Evolutionary conservation across 2,113 vertebrate genomes (phyloP).

Genomic region (Dipodomys ordii): DNA sequence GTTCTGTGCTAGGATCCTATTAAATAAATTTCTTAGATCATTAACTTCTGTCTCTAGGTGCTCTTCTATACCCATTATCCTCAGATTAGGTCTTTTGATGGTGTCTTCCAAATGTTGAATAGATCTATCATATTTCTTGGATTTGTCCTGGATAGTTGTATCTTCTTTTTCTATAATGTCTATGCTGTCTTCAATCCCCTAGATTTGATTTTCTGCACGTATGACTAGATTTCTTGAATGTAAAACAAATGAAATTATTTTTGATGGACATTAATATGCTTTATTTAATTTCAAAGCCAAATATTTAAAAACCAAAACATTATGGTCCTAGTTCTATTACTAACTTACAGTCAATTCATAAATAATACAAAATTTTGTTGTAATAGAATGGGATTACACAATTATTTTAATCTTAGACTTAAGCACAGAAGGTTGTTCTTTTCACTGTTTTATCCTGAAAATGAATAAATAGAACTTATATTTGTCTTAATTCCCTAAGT

Average conservation of each 20-base stretch:
- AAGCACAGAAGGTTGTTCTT: background rate
- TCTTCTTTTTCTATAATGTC: no score
- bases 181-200: no score
- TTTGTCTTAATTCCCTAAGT: background rate
- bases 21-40: no score
- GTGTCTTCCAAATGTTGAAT: no score
- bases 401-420: background rate
- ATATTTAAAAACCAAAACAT: conserved; percentile 10
- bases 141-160: no score
- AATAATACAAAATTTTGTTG: conserved; percentile 9
- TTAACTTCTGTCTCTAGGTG: no score
- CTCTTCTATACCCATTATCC: no score
- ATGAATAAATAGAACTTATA: background rate
- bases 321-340: background rate
- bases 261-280: conserved; percentile 18
- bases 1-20: no score
- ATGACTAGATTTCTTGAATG: conserved; percentile 24
- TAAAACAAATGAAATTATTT: conserved; percentile 14
- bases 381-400: background rate
- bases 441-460: background rate
- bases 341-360: background rate
- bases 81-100: no score
- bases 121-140: no score
- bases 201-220: no score
- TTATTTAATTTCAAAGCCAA: conserved; percentile 39